These are phyloP conservation scores for Esperia sulphurella DNA, from an alignment of 2,888 invertebrate genomes.

Conservation along the genomic window DNA sequence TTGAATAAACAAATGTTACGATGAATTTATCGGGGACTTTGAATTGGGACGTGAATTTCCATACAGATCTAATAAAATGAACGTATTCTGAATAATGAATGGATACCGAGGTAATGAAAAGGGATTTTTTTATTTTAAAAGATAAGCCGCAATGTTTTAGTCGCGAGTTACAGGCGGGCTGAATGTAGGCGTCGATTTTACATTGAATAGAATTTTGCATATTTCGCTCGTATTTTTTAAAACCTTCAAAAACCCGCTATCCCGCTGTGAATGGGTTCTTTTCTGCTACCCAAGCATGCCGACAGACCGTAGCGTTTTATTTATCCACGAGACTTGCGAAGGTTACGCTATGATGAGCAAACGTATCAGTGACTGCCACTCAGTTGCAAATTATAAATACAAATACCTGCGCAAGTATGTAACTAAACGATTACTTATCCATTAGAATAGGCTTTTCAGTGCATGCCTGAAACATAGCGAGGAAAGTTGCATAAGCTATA, in stretches of 20 bases:
- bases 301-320: background rate
- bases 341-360: background rate
- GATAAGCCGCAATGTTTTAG: constrained; percentile 25
- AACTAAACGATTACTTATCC: too few relatives aligned
- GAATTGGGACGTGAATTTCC: constrained; percentile 47
- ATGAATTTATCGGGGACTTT: constrained; percentile 45
- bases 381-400: background rate
- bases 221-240: constrained; percentile 8
- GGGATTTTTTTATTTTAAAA: constrained; percentile 41
- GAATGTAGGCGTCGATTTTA: constrained; percentile 28
- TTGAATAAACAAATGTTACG: constrained; percentile 43
- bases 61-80: constrained; percentile 62
- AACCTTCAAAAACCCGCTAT: constrained; percentile 5
- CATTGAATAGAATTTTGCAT: constrained; percentile 12
- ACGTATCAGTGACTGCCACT: background rate
- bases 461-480: too few relatives aligned
- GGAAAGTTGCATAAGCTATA: too few relatives aligned
- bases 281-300: background rate
- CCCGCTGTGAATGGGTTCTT: constrained; percentile 3
- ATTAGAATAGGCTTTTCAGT: too few relatives aligned
- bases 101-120: constrained; percentile 43
- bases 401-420: background rate
- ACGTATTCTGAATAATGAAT: constrained; percentile 48
- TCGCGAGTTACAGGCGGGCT: constrained; percentile 26
- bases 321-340: background rate